A percentile compares a stretch with the other conserved stretches of the same genome.
These are phyloP conservation scores for Drosophila rellima DNA, from an alignment of 2,888 invertebrate species.

Conservation along the genomic window DNA sequence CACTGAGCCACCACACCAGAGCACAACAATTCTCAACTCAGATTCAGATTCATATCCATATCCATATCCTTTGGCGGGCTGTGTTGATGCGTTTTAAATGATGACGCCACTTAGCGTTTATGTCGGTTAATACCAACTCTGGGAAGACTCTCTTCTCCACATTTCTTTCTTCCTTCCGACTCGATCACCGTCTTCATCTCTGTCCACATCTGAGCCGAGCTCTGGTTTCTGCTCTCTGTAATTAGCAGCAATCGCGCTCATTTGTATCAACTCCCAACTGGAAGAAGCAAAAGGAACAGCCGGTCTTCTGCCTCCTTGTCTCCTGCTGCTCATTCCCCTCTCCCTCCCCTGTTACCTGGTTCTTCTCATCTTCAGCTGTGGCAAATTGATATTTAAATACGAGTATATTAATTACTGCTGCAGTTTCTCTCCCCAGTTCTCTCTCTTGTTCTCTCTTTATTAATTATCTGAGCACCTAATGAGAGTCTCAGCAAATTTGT, in stretches of 20 bases:
- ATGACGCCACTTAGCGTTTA: conserved; percentile 85
- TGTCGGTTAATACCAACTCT: conserved; percentile 75
- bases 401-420: conserved; percentile 80
- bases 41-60: conserved; percentile 21
- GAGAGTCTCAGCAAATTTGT: conserved; percentile 72
- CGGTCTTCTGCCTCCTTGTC: conserved; percentile 27
- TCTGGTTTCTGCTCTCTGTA: conserved; percentile 58
- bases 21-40: conserved; percentile 9
- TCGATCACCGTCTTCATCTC: background rate
- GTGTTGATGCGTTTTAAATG: conserved; percentile 84
- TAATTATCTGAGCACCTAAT: conserved; percentile 74
- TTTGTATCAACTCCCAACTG: conserved; percentile 69
- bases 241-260: conserved; percentile 78
- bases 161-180: background rate
- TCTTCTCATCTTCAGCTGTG: conserved; percentile 29
- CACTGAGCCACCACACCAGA: background rate
- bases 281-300: conserved; percentile 21
- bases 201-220: background rate
- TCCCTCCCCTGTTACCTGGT: conserved; percentile 10
- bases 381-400: conserved; percentile 84
- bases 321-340: conserved; percentile 15
- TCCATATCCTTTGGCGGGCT: conserved; percentile 71
- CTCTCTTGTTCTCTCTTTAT: conserved; percentile 54
- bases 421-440: conserved; percentile 26
- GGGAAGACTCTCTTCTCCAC: conserved; percentile 16